Evolutionary conservation across 2,888 invertebrate species (phyloP), one percentile per base, ranked within the genome.

Genomic region (Drosophila paramelanica): DNA sequence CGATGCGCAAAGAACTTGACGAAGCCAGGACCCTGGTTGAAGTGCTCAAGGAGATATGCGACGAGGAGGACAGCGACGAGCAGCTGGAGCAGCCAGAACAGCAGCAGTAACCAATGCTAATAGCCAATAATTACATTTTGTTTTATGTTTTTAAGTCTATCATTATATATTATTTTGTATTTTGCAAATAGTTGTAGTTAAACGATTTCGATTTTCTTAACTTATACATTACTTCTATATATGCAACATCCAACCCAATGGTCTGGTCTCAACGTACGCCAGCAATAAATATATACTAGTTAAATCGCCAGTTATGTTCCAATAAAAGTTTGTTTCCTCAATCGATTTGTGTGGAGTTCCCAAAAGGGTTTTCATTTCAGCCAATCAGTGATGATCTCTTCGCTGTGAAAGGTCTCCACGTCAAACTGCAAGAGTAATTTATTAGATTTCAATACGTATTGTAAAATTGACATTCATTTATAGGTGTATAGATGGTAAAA

Each of bases 21-120:
- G 96, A 96, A 91, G 95, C 96, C 0, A 95, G 94, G 85, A 93
- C 94, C 89, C 93, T 97, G 73, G 95, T 96, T 31, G 96, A 96
- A 93, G 95, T 96, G 25, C 93, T 97, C 11, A 95, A 95, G 93
- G 96, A 96, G 89, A 93, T 96, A 91, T 93, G 95, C 5, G 94
- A 93, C 70, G 94, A 94, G 81, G 94, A 94, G 67, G 93, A 94
- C 86, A 93, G 93, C 58, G 93, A 83, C 47, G 88, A 77, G 2
- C 50, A 56, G 47, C 53, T 17, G 20, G 64, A 66, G 10, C 31
- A 31, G 31, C 31, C 8, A 25, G 52, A 23, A 23, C 23, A 23
- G 23, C 2, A 66, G 36, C 53, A 72, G 57, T 52, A 43, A 42
- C 13, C 36, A 67, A 43, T 50, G 65, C 69, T 62, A 61, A 61